Conservation (phyloP, 2,113 vertebrate species). For the Lichenostomus cassidix region DNA sequence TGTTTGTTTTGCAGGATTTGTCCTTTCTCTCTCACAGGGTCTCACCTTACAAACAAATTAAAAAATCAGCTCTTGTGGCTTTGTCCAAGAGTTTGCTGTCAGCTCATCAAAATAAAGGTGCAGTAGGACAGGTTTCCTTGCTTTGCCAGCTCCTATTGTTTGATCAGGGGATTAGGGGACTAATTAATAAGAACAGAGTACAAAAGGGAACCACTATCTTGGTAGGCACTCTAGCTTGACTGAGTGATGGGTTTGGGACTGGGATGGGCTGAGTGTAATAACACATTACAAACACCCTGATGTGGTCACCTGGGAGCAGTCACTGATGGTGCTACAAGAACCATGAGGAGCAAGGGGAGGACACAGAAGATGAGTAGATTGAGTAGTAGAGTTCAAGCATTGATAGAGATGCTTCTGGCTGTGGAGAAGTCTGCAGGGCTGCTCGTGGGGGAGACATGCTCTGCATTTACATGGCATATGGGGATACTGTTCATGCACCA, state of each 20-base stretch:
- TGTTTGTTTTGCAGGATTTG: background rate
- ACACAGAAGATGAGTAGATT: background rate
- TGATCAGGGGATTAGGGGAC: background rate
- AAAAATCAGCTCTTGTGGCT: background rate
- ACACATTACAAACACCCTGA: rapidly evolving
- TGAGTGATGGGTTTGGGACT: background rate
- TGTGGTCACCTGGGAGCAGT: background rate
- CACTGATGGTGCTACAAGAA: background rate
- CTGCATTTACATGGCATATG: background rate
- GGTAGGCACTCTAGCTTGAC: background rate
- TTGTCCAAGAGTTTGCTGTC: background rate
- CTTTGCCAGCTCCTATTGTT: background rate
- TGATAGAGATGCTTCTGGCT: background rate
- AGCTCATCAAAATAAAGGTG: background rate
- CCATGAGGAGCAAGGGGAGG: background rate
- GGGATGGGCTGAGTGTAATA: rapidly evolving
- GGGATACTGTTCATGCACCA: background rate
- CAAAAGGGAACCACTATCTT: background rate
- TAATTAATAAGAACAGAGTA: background rate
- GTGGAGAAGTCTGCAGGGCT: background rate
- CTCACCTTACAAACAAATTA: background rate
- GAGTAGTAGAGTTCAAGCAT: background rate
- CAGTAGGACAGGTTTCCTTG: background rate
- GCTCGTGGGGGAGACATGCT: background rate
- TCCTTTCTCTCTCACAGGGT: background rate